These are phyloP conservation scores for Thera britannica DNA, from an alignment of 2,888 invertebrate genomes.

Conservation along the genomic window DNA sequence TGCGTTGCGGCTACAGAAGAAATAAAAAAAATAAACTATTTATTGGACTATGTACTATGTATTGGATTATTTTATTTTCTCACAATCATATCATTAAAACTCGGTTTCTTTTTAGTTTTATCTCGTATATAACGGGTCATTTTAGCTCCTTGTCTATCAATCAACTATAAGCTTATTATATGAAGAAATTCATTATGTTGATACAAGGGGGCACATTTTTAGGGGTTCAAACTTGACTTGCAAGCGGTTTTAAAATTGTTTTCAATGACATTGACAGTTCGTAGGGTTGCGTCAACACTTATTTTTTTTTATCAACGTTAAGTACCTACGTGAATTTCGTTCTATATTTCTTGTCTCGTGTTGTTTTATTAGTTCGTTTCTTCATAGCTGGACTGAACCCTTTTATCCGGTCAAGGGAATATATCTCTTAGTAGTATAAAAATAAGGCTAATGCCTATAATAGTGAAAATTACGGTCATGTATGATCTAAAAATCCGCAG, in stretches of 20 bases:
- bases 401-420: constrained; percentile 12
- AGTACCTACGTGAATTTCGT: not conserved
- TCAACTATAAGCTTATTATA: not conserved
- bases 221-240: constrained; percentile 24
- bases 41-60: no score
- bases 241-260: constrained; percentile 13
- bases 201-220: constrained; percentile 9
- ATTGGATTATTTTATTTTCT: no score
- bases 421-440: constrained; percentile 24
- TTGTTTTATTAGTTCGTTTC: not conserved
- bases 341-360: not conserved
- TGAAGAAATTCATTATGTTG: constrained; percentile 13
- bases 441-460: constrained; percentile 33
- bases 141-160: no score
- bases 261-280: constrained; percentile 23
- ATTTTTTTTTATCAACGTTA: no score
- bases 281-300: not conserved
- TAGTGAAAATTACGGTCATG: constrained; percentile 33
- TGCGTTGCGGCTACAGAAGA: no score
- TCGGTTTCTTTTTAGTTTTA: no score
- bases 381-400: constrained; percentile 17
- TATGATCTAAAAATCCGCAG: constrained; percentile 53
- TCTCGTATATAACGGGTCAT: no score
- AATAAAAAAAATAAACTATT: no score
- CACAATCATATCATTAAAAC: no score